These are phyloP conservation scores for Sycophila sp. DNA, from an alignment of 1,140 invertebrate species.

Conservation along the genomic window DNA sequence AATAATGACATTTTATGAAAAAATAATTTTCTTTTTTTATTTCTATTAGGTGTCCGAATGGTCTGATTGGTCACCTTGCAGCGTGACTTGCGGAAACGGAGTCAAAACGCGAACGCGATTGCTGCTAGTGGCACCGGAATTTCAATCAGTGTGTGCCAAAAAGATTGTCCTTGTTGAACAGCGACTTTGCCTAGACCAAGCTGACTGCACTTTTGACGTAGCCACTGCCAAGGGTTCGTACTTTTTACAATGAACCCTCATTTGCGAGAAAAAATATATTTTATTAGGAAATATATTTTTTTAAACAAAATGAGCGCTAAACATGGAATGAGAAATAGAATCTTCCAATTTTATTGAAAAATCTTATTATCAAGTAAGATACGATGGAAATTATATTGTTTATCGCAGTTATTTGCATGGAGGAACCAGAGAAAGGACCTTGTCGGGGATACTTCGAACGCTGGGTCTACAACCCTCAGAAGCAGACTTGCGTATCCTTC, in stretches of 20 bases:
- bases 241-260: no score
- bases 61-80: slow-evolving; percentile 81
- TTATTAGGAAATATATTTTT: no score
- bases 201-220: slow-evolving; percentile 77
- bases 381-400: not conserved
- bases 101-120: slow-evolving; percentile 77
- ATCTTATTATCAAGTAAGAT: no score
- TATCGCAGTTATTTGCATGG: slow-evolving; percentile 78
- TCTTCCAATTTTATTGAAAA: no score
- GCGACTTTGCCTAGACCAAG: slow-evolving; percentile 71
- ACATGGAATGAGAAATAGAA: no score
- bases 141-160: slow-evolving; percentile 70
- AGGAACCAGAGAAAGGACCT: slow-evolving; percentile 77
- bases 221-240: slow-evolving; percentile 78
- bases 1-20: slow-evolving; percentile 8
- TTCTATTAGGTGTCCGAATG: slow-evolving; percentile 70
- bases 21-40: not conserved
- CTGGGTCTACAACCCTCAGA: slow-evolving; percentile 82
- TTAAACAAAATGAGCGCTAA: no score
- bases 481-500: slow-evolving; percentile 83
- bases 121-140: slow-evolving; percentile 71
- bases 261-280: no score
- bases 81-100: slow-evolving; percentile 77
- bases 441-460: slow-evolving; percentile 85
- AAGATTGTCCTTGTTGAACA: slow-evolving; percentile 74